A percentile compares a stretch with the other conserved stretches of the same genome.
phyloP scores from a whole-genome alignment of 2,797 vertebrate species.

The Heteromormyrus szaboi region DNA sequence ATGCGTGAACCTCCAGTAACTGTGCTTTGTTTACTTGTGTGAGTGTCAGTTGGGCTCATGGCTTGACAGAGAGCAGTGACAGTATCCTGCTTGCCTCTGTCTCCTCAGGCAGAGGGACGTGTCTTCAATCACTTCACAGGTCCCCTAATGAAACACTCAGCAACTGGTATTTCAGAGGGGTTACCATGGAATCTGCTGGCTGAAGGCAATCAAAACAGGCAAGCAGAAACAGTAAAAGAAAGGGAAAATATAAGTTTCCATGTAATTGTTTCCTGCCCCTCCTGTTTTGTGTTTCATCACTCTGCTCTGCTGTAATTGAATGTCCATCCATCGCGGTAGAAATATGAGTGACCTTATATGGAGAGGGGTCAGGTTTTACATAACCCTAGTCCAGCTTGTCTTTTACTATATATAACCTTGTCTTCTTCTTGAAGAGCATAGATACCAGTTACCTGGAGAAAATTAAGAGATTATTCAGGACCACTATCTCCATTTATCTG shows the following conservation, averaged over 20 bases:
- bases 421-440: not conserved
- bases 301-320: not conserved
- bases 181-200: not conserved
- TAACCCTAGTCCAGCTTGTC: not conserved
- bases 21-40: not conserved
- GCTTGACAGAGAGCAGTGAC: not conserved
- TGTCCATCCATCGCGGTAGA: not conserved
- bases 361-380: not conserved
- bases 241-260: not conserved
- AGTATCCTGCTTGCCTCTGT: not conserved
- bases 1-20: not conserved
- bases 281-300: not conserved
- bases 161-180: not conserved
- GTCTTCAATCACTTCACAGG: constrained; percentile 20
- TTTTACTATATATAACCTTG: not conserved
- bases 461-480: not conserved
- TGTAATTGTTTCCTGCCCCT: not conserved
- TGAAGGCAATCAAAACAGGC: not conserved
- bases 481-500: not conserved
- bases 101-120: not conserved
- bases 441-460: not conserved
- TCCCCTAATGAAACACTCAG: constrained; percentile 15
- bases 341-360: not conserved
- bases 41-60: not conserved
- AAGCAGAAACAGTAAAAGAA: not conserved